Base-by-base conservation (phyloP, 1,140 invertebrate genomes). In the Dendroctonus valens region DNA sequence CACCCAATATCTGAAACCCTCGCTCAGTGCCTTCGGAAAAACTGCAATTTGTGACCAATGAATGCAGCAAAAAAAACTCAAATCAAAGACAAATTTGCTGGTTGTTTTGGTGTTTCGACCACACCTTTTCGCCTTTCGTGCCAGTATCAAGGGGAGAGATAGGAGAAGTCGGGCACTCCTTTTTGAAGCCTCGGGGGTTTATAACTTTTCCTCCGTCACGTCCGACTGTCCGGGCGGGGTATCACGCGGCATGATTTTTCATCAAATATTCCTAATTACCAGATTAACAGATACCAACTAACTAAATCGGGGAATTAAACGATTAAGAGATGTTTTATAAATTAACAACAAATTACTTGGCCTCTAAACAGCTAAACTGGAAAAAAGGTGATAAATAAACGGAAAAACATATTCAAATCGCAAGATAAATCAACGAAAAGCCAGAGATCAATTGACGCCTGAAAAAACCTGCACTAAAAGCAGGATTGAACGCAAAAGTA, bases 151-250 rank as follows among this genome's bases (percentile, higher is more conserved):
- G 26, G 52, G 53, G 15, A 64, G 51, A 62, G 61, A 55, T 55
- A 64, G 61, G 52, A 64, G 54, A 55, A 41, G 40, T 51, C 6
- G 51, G 38, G 51, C 44, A 51, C 49, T 53, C 51, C 61, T 38
- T 54, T 38, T 54, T 8, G 52, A 64, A 41, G 49, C 41, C 50
- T 53, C 44, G 26, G 53, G 26, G n/a, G 26, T 14, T n/a, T 40
- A 26, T 48, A 39, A 64, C 37, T 64, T 64, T 53, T 64, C 48
- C 39, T 40, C 12, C 48, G 53, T 64, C 61, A 64, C 39, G 61
- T 64, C 61, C 61, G 41, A 44, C 8, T n/a, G 9, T 12, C 40
- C 37, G 51, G 61, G 61, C 48, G 40, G 61, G 52, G 61, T 46
- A 38, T 37, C 61, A 64, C 52, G 52, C 61, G 38, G 50, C 40